phyloP scores from a whole-genome alignment of 2,113 vertebrate genomes.

The Microtus oregoni region DNA sequence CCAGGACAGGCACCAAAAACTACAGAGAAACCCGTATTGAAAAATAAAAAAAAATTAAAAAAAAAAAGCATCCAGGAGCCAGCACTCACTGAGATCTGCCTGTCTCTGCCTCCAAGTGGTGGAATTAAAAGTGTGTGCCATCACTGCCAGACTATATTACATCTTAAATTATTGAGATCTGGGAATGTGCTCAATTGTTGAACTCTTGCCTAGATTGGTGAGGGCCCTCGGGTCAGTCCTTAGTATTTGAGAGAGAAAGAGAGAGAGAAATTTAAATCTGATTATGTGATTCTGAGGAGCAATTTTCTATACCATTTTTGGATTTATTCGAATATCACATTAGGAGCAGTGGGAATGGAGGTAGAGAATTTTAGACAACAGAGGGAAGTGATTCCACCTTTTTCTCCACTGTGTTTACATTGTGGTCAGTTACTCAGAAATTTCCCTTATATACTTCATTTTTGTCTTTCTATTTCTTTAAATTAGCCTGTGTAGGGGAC shows the following conservation, averaged over 20 bases:
- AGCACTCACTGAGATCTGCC: no score
- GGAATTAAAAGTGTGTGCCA: no score
- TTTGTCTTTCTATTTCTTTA: background rate
- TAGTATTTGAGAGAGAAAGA: background rate
- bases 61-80: no score
- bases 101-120: no score
- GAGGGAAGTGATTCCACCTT: background rate
- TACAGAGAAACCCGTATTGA: no score
- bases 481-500: background rate
- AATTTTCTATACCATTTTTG: background rate
- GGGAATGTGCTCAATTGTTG: background rate
- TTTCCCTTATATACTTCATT: background rate
- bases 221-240: background rate
- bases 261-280: background rate
- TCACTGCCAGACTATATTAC: background rate
- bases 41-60: no score
- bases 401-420: conserved; percentile 12
- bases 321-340: conserved; percentile 12
- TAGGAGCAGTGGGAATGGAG: background rate
- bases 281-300: background rate
- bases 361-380: background rate
- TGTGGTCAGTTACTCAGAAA: conserved; percentile 15
- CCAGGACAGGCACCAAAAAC: no score
- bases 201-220: background rate
- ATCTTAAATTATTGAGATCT: background rate